phyloP scores from a whole-genome alignment of 2,888 invertebrate genomes.

The Synergus itoensis region DNA sequence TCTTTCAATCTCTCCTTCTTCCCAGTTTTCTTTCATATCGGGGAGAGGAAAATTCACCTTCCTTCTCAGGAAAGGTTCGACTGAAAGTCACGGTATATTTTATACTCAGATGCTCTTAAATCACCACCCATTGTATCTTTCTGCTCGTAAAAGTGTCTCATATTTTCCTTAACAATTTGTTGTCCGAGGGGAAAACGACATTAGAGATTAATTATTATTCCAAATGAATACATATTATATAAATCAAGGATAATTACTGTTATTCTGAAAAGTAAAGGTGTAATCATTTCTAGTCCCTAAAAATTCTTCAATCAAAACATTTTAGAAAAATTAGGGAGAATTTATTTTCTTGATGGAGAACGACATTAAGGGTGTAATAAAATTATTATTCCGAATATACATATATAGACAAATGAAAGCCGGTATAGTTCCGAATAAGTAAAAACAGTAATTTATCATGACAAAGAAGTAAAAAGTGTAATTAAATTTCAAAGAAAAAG shows the following conservation, averaged over 20 bases:
- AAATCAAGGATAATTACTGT: not conserved
- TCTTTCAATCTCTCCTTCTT: constrained; percentile 32
- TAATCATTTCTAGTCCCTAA: no score
- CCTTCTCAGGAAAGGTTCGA: constrained; percentile 24
- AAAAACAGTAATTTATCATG: not conserved
- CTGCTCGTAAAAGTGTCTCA: constrained; percentile 39
- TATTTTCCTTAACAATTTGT: constrained; percentile 32
- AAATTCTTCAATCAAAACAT: not conserved
- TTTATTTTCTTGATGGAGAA: not conserved
- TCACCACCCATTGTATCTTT: constrained; percentile 40
- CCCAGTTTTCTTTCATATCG: constrained; percentile 39
- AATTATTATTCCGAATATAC: not conserved
- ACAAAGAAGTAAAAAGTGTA: constrained; percentile 7
- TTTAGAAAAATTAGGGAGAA: not conserved
- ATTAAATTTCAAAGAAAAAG: not conserved
- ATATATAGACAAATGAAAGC: not conserved
- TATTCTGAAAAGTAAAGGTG: not conserved
- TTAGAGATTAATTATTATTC: constrained; percentile 7
- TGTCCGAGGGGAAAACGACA: constrained; percentile 19
- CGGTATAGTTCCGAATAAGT: not conserved
- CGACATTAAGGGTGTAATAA: not conserved
- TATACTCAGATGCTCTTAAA: constrained; percentile 35
- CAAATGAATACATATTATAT: constrained; percentile 7
- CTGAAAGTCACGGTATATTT: constrained; percentile 40
- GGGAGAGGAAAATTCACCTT: constrained; percentile 19